Base-by-base conservation (phyloP, 2,888 invertebrate genomes). In the Clitarchus hookeri region DNA sequence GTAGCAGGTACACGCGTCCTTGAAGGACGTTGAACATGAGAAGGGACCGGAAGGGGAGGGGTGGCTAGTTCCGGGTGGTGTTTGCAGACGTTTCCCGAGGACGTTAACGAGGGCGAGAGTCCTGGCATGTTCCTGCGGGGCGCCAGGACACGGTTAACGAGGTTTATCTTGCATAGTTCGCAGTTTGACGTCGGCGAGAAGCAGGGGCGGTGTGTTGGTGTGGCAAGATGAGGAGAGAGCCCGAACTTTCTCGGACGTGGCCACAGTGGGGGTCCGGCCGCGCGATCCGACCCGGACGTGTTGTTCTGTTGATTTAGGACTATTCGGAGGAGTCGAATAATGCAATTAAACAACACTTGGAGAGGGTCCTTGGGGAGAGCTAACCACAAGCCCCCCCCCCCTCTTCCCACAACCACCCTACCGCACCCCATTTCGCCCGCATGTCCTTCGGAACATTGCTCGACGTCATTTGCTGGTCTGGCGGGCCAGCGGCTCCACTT, bases 261-360 rank as follows among this genome's bases (percentile, higher is more conserved):
- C 65, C 65, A 8, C 11, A 8, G n/a, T 23, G 8, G 0, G 65
- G 1, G 65, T 19, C 65, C 65, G 2, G 19, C n/a, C n/a, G 65
- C 65, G 65, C 65, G 65, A 65, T 65, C 65, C 65, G 12, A 65
- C n/a, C 65, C 65, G 65, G 65, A 65, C 65, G 65, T 65, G 65
- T 65, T 65, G 65, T 65, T n/a, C 65, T 65, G 65, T 65, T 65
- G 65, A 65, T 65, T 65, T 65, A 65, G 65, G 65, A 65, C 65
- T 65, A 23, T 23, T 65, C 65, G 23, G 23, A 23, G 65, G 65
- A n/a, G 19, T 65, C 65, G 65, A n/a, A n/a, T 65, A 65, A 65
- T 65, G 65, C 65, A 65, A 65, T 65, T 65, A 65, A 65, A 65
- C 65, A 65, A n/a, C 65, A 65, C 65, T 65, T 65, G 65, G 65